Conservation (phyloP, 2,797 vertebrate genomes). For the Tadarida brasiliensis region DNA sequence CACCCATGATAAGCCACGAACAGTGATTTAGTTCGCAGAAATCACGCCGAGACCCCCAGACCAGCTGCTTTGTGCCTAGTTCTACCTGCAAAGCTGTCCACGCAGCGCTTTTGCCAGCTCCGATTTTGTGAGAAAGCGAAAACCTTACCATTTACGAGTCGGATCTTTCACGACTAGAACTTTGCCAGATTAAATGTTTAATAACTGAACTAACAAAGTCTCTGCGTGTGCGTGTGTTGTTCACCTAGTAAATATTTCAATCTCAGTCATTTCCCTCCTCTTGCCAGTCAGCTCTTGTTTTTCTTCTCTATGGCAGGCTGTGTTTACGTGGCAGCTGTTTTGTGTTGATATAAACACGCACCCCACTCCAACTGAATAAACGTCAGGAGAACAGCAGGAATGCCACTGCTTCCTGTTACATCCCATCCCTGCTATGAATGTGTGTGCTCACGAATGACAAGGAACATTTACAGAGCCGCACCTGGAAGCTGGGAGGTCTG, state of each 20-base stretch:
- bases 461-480: not conserved
- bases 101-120: slow-evolving; percentile 64
- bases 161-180: slow-evolving; percentile 58
- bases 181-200: slow-evolving; percentile 68
- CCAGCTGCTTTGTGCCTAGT: slow-evolving; percentile 75
- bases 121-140: slow-evolving; percentile 62
- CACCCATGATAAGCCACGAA: not conserved
- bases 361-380: slow-evolving; percentile 65
- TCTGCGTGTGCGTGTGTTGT: not conserved
- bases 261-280: not conserved
- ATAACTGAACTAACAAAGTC: slow-evolving; percentile 53
- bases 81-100: slow-evolving; percentile 72
- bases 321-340: slow-evolving; percentile 79
- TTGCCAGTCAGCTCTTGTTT: slow-evolving; percentile 26
- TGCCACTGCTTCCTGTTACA: slow-evolving; percentile 54
- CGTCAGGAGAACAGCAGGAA: slow-evolving; percentile 73
- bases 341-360: slow-evolving; percentile 73
- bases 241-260: slow-evolving; percentile 52
- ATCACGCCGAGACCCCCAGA: slow-evolving; percentile 61
- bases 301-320: slow-evolving; percentile 64
- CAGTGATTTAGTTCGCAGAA: slow-evolving; percentile 32
- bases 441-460: slow-evolving; percentile 24
- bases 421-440: slow-evolving; percentile 4
- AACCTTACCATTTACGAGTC: slow-evolving; percentile 48
- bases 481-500: slow-evolving; percentile 16